These are phyloP conservation scores for Orientallactaga sibirica DNA, from an alignment of 2,797 vertebrate genomes.

Conservation along the genomic window DNA sequence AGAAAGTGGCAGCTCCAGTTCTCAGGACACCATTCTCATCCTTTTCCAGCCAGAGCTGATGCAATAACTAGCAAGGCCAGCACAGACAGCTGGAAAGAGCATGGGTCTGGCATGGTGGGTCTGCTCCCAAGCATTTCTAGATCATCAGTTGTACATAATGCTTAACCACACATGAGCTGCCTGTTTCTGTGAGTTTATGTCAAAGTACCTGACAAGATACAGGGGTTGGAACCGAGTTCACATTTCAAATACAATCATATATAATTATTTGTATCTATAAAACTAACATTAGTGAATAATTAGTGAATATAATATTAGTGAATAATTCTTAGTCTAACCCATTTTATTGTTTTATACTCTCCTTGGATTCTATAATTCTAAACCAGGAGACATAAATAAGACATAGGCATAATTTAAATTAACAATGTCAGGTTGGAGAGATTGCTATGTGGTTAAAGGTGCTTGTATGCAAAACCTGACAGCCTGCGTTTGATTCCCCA, in stretches of 20 bases:
- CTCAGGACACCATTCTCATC: neutral
- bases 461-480: too few relatives aligned
- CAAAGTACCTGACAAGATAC: neutral
- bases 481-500: too few relatives aligned
- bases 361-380: neutral
- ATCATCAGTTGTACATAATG: neutral
- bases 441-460: too few relatives aligned
- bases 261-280: neutral
- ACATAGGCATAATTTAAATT: neutral
- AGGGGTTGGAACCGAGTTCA: neutral
- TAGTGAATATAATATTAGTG: neutral
- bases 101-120: too few relatives aligned
- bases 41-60: neutral
- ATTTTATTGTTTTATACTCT: neutral
- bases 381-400: conserved; percentile 37
- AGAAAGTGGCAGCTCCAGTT: neutral
- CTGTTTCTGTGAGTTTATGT: neutral
- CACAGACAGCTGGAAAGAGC: neutral
- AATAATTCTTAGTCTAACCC: neutral
- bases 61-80: neutral
- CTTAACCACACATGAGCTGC: neutral
- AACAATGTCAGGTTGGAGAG: too few relatives aligned
- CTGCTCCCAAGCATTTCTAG: neutral
- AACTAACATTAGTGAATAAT: neutral
- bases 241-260: neutral